Base-by-base conservation (phyloP, 2,113 vertebrate species). In the Platichthys stellatus region DNA sequence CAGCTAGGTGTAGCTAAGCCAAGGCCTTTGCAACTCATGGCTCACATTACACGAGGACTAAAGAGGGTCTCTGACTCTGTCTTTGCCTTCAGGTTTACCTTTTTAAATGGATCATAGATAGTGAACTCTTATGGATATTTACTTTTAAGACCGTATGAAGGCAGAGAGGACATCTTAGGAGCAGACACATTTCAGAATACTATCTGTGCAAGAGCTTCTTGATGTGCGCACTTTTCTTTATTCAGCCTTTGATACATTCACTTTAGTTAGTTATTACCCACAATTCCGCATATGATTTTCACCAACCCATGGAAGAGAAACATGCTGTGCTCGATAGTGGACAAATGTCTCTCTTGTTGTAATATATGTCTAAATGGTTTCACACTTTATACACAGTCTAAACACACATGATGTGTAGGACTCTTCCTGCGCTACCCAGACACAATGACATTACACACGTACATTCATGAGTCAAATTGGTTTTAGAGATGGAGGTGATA, bases 11-110 rank as follows among this genome's bases (percentile, higher is more conserved):
- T 68, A 76, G 86, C 73, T 54, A 68, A 61, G 65, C 69, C 53
- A 18, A 12, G 61, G 65, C 76, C 72, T 59, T 31, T 60, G 54
- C 26, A 56, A 73, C 49, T 43, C 69, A 59, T 10, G 74, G 65
- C 38, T 91, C 76, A 73, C 68, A 38, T 89, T 88, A 77, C 87
- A 69, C 54, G 18, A n/a, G 58, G 62, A 62, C 28, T n/a, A 58
- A 18, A 56, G 47, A 74, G 72, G 53, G 56, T 8, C 63, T 73
- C 26, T 58, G 57, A 26, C 67, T 26, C 73, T 26, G 43, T 26
- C 38, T 68, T 53, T 23, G 31, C 38, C 72, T 67, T 74, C 45
- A 23, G 62, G 69, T 58, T 65, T 74, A 21, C 10, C 23, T 68
- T 59, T 59, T 57, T 28, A 1, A 18, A 49, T 49, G 47, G 17